A percentile compares a stretch with the other conserved stretches of the same genome.
These are phyloP conservation scores for Diplodus sargus DNA, from an alignment of 2,797 vertebrate genomes.

Conservation along the genomic window DNA sequence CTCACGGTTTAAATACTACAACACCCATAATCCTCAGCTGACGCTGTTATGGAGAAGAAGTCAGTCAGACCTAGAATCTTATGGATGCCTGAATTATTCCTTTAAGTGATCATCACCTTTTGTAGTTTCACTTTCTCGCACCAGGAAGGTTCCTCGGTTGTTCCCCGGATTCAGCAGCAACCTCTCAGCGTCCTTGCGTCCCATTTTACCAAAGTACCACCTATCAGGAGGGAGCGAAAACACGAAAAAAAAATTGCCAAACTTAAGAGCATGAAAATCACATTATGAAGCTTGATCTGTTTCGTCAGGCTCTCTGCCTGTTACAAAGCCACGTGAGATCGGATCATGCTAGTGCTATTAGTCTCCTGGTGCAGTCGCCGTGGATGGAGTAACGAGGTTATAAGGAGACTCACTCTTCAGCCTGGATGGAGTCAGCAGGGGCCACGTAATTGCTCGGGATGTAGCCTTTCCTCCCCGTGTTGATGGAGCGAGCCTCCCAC, in stretches of 20 bases:
- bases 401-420: conserved; percentile 92
- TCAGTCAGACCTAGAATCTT: neutral
- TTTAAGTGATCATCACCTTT: conserved; percentile 86
- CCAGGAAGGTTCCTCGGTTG: conserved; percentile 93
- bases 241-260: neutral
- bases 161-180: conserved; percentile 95
- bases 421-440: conserved; percentile 97
- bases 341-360: conserved; percentile 39
- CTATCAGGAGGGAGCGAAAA: conserved; percentile 69
- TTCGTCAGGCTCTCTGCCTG: neutral
- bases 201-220: conserved; percentile 99
- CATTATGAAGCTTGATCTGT: neutral
- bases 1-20: neutral
- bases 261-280: conserved; percentile 8
- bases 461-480: conserved; percentile 95
- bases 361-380: neutral
- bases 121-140: conserved; percentile 97
- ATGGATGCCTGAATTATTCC: neutral
- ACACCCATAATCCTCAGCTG: conserved; percentile 3
- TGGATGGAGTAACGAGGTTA: conserved; percentile 50
- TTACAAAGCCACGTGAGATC: conserved; percentile 20
- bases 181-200: conserved; percentile 96
- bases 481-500: conserved; percentile 98
- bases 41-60: neutral
- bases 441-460: conserved; percentile 99